Evolutionary conservation across 2,888 invertebrate genomes (phyloP).

Genomic region (Acanthoscelides obtectus): DNA sequence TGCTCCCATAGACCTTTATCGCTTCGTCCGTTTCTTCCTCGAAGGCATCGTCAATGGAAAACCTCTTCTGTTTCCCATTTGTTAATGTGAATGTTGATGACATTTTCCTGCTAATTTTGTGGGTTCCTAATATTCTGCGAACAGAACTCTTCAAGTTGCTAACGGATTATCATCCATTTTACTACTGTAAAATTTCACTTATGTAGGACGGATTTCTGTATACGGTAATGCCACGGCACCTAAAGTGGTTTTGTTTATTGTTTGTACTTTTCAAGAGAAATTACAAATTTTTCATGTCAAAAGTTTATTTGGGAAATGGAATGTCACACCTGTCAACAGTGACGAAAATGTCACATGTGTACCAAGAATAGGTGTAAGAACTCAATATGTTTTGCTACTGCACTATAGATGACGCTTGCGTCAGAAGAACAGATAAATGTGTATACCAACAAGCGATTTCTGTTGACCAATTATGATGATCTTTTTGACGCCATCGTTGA

Average conservation of each 20-base stretch:
- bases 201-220: background rate
- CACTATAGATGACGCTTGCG: no score
- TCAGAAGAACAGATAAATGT: no score
- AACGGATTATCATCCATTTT: background rate
- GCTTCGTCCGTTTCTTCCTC: constrained; percentile 83
- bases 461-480: no score
- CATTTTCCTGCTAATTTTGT: background rate
- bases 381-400: no score
- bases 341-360: background rate
- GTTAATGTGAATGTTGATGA: constrained; percentile 8
- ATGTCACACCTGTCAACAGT: background rate
- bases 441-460: no score
- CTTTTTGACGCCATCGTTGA: no score
- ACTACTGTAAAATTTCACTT: background rate
- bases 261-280: background rate
- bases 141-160: background rate
- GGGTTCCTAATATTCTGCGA: background rate
- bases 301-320: background rate
- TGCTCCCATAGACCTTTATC: constrained; percentile 73
- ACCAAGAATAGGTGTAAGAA: no score
- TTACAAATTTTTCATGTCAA: background rate
- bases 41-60: constrained; percentile 81
- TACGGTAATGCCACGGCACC: background rate
- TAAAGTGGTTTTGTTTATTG: constrained; percentile 3
- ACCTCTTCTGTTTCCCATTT: constrained; percentile 52